Base-by-base conservation (phyloP, 2,888 invertebrate genomes). In the Dasypolia templi region DNA sequence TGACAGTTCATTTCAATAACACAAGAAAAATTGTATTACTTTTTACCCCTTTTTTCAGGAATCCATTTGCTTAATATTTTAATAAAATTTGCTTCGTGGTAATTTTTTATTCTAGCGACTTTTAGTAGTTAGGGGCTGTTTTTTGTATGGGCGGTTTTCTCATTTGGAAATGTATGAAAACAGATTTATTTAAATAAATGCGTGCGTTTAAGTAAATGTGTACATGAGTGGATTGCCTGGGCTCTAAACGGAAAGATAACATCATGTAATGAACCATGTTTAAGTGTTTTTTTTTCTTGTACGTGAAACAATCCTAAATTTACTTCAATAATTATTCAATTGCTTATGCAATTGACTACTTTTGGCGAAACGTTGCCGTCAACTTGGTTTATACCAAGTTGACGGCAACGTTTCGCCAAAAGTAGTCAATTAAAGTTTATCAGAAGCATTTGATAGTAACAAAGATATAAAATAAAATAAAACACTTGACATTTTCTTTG, bases 1-100 rank as follows among this genome's bases (percentile, higher is more conserved):
- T 71, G 65, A 62, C 79, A 75, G 69, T 44, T n/a, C 17, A 77
- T 77, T 70, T 73, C 46, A 71, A 69, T 72, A 74, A 51, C 44
- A 19, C 2, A 26, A 6, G n/a, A 51, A 66, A 74, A 69, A n/a
- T 58, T 1, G 5, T 0, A 29, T 29, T 17, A 29, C 19, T 49
- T 46, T 61, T 56, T 4, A 4, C 14, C 2, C 14, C 4, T 53
- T 55, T 55, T 65, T 49, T 29, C 19, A 14, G 9, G 7, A 22
- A 61, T 59, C 46, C 17, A n/a, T 53, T 63, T 22, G n/a, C 0
- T 26, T 26, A 49, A 19, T 44, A 39, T 62, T 69, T 46, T 51
- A 14, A 32, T n/a, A 68, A 68, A 61, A 76, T 7, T 0, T 44
- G n/a, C 22, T 32, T 81, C 14, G 12, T 64, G 42, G 44, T 66